Base-by-base conservation (phyloP, 2,113 vertebrate species). In the Petrocephalus zakoni region DNA sequence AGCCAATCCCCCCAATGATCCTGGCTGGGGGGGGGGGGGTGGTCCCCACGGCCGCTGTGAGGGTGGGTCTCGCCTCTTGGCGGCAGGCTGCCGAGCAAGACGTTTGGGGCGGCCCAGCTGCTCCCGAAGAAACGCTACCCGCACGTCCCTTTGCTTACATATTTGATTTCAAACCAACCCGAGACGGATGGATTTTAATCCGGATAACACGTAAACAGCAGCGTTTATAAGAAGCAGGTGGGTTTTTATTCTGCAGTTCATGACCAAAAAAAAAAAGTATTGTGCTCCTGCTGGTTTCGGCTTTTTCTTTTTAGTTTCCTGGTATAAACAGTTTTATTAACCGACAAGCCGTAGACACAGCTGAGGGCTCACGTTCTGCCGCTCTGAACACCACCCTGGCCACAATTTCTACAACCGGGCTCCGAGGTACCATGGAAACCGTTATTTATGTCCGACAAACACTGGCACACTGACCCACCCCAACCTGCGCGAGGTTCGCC, bases 361-460 rank as follows among this genome's bases (percentile, higher is more conserved):
- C 8, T 17, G 17, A 55, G 21, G 92, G 68, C 89, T 90, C 89
- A 87, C 37, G 89, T 87, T 92, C 55, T 90, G 92, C 93, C 81
- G 93, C 91, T 93, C 92, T 94, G 90, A 88, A 90, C 90, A 90
- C 85, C 92, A 94, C n/a, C 61, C 29, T 46, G 15, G 15, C 46
- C n/a, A 53, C 61, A 86, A 86, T 82, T 93, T 93, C 92, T 89
- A 88, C 64, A 46, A 34, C n/a, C 51, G 25, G 22, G 22, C 52
- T 75, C 29, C 15, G 61, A 93, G 92, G 91, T 94, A 90, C 93
- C 94, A 92, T 93, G 93, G 94, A 91, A 94, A 95, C 93, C 91
- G 90, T 92, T 91, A 89, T 89, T 93, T 94, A 91, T 81, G 29
- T 87, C 86, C 13, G 7, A 94, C 90, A 93, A 92, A 94, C 91